Base-by-base conservation (phyloP, 2,113 vertebrate genomes). In the Nothoprocta perdicaria region DNA sequence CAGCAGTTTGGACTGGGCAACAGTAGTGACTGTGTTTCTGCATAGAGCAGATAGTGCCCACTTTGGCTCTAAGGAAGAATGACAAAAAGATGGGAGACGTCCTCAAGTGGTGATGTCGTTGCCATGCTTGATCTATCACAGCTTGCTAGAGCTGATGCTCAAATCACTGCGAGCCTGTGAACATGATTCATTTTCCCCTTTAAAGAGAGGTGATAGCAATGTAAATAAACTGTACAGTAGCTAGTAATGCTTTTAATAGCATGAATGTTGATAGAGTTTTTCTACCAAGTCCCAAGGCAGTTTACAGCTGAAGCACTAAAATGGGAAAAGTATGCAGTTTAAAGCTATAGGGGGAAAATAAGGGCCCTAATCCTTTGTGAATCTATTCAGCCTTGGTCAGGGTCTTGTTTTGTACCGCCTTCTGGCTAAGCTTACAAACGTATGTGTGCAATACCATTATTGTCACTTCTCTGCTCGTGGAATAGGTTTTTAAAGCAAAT, bases 191-290 rank as follows among this genome's bases (percentile, higher is more conserved):
- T 74, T 93, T 94, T 77, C 87, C 72, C n/a, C 63, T 93, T 95
- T 95, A 89, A 81, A 69, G 52, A 82, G 60, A 35, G 74, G 88
- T 78, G 95, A 73, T 85, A 73, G 65, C 92, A 87, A 68, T 46
- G 57, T 80, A 96, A 94, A 95, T 92, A 92, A 94, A 93, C 96
- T 96, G 97, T 96, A 95, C 60, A 89, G 74, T 88, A 95, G 57
- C 80, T 61, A 16, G 11, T 94, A 97, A 95, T 79, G 88, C 69
- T 95, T 96, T 85, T 94, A 95, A 92, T 85, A 95, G 55, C 89
- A 48, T 91, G 61, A 86, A 76, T 87, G 92, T 96, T 96, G 90
- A 95, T 78, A 88, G 61, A 69, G 76, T 95, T 95, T 94, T 96
- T 62, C 88, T 92, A 61, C 38, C 23, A 90, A 95, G 69, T 96